Conservation (phyloP, 2,888 invertebrate genomes). For the Pegoplata infirma region DNA sequence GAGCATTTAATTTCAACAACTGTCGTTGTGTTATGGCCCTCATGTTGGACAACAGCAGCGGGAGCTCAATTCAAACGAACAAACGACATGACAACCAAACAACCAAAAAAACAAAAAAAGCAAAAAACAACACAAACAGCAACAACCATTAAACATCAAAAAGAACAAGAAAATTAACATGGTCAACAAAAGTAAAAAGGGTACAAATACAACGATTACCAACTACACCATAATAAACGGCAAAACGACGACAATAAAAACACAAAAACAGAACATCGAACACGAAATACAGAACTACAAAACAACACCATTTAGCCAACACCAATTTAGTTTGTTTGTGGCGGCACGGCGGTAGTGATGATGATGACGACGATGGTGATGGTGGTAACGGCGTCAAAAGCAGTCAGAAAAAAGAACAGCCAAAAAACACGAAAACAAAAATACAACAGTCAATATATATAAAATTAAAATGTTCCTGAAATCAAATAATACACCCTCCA, state of each 20-base stretch:
- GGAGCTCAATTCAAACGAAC: conserved; percentile 70
- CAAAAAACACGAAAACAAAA: conserved; percentile 67
- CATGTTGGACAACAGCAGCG: conserved; percentile 68
- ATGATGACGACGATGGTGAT: too few species aligned
- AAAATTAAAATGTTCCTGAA: conserved; percentile 19
- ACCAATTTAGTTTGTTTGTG: conserved; percentile 55
- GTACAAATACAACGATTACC: conserved; percentile 49
- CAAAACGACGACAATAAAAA: conserved; percentile 5
- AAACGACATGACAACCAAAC: conserved; percentile 60
- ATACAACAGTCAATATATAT: conserved; percentile 62
- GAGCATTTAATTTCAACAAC: conserved; percentile 76
- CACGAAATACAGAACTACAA: conserved; percentile 15
- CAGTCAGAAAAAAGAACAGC: conserved; percentile 19
- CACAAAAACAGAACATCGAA: neutral
- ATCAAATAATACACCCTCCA: too few species aligned
- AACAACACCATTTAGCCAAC: conserved; percentile 60
- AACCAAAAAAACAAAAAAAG: conserved; percentile 38
- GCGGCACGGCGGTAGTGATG: too few species aligned
- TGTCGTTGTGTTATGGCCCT: conserved; percentile 66
- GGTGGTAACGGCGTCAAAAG: conserved; percentile 48
- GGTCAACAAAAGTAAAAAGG: conserved; percentile 57
- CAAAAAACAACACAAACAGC: conserved; percentile 7
- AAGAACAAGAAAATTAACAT: conserved; percentile 62
- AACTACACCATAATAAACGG: conserved; percentile 42
- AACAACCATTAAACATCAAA: conserved; percentile 62